A percentile compares a stretch with the other conserved stretches of the same genome.
Evolutionary conservation across 2,888 invertebrate species (phyloP).

Genomic region (Agonopterix subpropinquella): DNA sequence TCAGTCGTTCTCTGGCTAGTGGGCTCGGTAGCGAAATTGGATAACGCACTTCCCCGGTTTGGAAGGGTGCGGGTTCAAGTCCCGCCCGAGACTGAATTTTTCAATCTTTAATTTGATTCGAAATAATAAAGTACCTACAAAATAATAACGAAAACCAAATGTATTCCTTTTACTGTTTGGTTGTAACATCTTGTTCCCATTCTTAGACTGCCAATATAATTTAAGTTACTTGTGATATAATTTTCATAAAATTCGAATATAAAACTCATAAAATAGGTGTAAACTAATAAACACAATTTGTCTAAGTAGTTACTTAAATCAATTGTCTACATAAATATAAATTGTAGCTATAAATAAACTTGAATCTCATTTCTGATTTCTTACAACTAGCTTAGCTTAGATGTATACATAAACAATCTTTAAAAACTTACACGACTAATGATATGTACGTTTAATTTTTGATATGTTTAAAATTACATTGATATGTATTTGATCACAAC

Average conservation of each 20-base stretch:
- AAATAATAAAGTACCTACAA: not conserved
- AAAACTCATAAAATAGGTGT: not conserved
- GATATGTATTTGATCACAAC: conserved; percentile 63
- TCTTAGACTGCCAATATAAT: conserved; percentile 25
- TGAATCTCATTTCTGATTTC: conserved; percentile 35
- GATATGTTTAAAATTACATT: conserved; percentile 48
- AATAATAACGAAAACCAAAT: not conserved
- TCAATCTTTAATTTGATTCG: too few relatives aligned
- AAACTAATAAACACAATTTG: not conserved
- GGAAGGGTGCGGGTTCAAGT: too few relatives aligned
- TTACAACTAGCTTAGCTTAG: conserved; percentile 38
- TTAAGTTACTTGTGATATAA: not conserved
- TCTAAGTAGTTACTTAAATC: not conserved
- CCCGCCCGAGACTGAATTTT: too few relatives aligned
- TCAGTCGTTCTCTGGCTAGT: too few relatives aligned
- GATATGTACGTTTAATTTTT: conserved; percentile 51
- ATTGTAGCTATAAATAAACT: conserved; percentile 26
- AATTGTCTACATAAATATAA: conserved; percentile 20
- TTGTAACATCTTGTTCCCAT: conserved; percentile 28
- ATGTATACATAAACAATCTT: conserved; percentile 69
- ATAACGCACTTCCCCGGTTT: too few relatives aligned
- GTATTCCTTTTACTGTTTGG: conserved; percentile 6
- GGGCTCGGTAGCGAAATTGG: too few relatives aligned
- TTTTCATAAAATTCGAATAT: not conserved
- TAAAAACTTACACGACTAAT: conserved; percentile 58